These are phyloP conservation scores for Spizaetus ornatus DNA, from an alignment of 2,113 vertebrate species.

Conservation along the genomic window DNA sequence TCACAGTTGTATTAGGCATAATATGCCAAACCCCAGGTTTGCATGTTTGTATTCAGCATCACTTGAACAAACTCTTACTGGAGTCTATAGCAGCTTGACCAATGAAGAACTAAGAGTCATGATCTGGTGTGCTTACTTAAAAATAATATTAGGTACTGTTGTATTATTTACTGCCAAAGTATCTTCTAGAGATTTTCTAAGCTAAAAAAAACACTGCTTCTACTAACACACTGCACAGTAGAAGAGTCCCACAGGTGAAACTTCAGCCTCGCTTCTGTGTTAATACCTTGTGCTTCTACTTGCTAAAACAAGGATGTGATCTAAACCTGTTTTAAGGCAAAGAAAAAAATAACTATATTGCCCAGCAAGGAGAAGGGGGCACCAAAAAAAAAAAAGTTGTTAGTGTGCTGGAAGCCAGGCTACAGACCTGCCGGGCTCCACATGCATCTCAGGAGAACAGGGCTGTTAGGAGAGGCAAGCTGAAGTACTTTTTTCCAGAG, in stretches of 20 bases:
- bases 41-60: background rate
- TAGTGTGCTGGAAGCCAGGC: background rate
- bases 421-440: background rate
- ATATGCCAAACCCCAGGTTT: background rate
- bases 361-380: rapidly evolving
- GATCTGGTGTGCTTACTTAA: background rate
- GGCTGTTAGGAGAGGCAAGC: background rate
- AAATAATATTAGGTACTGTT: background rate
- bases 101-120: background rate
- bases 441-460: background rate
- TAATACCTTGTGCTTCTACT: background rate
- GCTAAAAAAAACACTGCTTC: background rate
- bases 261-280: rapidly evolving
- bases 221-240: background rate
- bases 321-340: background rate
- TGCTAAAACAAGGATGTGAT: background rate
- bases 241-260: background rate
- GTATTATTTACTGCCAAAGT: background rate
- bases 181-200: background rate
- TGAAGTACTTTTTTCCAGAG: background rate
- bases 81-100: background rate
- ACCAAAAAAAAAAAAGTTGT: background rate
- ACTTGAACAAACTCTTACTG: background rate
- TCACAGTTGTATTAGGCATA: background rate
- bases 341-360: background rate